Conservation (phyloP, 2,797 vertebrate genomes). For the Paguma larvata region DNA sequence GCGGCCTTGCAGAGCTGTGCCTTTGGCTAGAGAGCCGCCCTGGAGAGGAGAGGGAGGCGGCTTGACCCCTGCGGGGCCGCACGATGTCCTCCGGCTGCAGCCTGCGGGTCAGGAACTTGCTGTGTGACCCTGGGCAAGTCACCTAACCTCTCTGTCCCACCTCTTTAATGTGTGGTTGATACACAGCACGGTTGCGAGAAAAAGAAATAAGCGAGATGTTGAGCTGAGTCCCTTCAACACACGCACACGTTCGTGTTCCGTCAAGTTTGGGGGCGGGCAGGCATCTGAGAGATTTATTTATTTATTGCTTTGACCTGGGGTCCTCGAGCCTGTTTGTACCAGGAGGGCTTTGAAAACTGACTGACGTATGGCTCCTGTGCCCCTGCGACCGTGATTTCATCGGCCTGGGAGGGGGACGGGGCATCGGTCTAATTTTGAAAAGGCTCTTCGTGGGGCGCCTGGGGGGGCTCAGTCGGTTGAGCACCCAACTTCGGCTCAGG, state of each 20-base stretch:
- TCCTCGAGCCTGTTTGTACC: not conserved
- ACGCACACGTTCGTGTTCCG: not conserved
- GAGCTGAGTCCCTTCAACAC: not conserved
- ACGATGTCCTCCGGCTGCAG: no score
- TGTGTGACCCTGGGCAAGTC: not conserved
- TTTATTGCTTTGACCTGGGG: not conserved
- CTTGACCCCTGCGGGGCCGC: not conserved
- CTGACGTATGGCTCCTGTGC: not conserved
- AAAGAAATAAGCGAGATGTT: not conserved
- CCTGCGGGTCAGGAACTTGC: not conserved
- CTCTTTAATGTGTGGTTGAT: not conserved
- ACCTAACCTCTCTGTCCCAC: not conserved
- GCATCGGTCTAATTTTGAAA: not conserved
- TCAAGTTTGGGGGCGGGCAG: not conserved
- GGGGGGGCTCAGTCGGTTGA: no score
- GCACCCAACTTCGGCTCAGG: no score
- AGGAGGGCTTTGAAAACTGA: not conserved
- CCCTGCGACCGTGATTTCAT: not conserved
- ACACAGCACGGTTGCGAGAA: not conserved
- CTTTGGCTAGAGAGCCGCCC: conserved; percentile 86
- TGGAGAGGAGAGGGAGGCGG: conserved; percentile 37
- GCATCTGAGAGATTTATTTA: not conserved
- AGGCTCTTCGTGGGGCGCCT: not conserved
- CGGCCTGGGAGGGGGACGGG: not conserved
- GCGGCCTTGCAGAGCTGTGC: conserved; percentile 82